phyloP scores from a whole-genome alignment of 2,888 invertebrate species.

The Tachina grossa region DNA sequence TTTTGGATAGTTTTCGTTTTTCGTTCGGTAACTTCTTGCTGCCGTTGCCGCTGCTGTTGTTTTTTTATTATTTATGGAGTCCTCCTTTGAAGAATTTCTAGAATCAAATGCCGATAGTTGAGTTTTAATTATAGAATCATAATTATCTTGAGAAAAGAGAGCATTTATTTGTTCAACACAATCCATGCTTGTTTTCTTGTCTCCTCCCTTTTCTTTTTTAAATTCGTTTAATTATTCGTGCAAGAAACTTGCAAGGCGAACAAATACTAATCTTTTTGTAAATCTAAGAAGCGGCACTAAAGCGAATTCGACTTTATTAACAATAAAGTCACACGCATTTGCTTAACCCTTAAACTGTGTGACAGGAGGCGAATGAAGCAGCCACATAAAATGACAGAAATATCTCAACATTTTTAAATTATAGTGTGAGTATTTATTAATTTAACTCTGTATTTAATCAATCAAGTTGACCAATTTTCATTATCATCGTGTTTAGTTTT shows the following conservation, averaged over 20 bases:
- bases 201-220: neutral
- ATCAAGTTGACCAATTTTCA: too few species aligned
- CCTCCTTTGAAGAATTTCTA: conserved; percentile 49
- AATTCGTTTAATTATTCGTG: neutral
- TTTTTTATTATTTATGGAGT: neutral
- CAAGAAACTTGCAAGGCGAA: conserved; percentile 10
- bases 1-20: neutral
- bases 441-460: too few species aligned
- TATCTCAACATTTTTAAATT: too few species aligned
- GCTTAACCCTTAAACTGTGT: neutral
- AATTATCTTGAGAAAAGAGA: conserved; percentile 41
- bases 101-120: conserved; percentile 49
- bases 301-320: conserved; percentile 1
- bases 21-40: neutral
- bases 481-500: too few species aligned
- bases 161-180: conserved; percentile 52
- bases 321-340: neutral
- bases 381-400: too few species aligned
- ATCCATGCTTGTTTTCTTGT: conserved; percentile 45
- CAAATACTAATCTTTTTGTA: conserved; percentile 15
- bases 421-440: too few species aligned
- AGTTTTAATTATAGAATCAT: conserved; percentile 43
- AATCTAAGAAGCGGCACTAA: conserved; percentile 21
- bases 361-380: neutral
- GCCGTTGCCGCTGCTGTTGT: neutral